A percentile compares a stretch with the other conserved stretches of the same genome.
These are phyloP conservation scores for Lithosia quadra DNA, from an alignment of 2,888 invertebrate species.

Conservation along the genomic window DNA sequence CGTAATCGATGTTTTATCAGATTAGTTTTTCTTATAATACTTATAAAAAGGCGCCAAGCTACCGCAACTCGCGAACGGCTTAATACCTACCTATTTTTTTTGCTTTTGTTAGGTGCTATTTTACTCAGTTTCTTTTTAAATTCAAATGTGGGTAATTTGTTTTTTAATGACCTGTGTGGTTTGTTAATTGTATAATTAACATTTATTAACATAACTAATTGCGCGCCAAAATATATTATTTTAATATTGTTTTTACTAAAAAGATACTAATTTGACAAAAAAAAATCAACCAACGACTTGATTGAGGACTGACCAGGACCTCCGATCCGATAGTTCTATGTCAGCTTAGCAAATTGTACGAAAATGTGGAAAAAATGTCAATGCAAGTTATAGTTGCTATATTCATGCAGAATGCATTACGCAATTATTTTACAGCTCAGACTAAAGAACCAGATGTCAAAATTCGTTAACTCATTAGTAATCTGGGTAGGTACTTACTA, in stretches of 20 bases:
- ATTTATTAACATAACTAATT: slow-evolving; percentile 2
- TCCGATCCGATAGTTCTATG: not conserved
- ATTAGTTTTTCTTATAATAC: not conserved
- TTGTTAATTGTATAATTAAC: slow-evolving; percentile 1
- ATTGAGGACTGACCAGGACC: not conserved
- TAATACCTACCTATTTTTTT: not conserved
- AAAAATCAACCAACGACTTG: not conserved
- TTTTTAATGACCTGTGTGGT: not conserved
- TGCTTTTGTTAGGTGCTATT: not conserved
- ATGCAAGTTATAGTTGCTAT: too few species aligned
- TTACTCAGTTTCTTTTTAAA: not conserved
- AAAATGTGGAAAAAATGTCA: too few species aligned
- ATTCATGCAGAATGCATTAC: too few species aligned
- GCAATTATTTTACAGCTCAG: too few species aligned
- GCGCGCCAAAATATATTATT: slow-evolving; percentile 2
- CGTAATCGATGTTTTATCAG: slow-evolving; percentile 2
- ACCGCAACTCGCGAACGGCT: not conserved
- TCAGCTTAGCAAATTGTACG: not conserved
- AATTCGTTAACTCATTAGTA: too few species aligned
- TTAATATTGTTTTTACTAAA: not conserved
- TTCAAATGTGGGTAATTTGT: not conserved
- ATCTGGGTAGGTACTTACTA: too few species aligned
- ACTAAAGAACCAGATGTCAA: too few species aligned
- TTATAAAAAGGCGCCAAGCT: slow-evolving; percentile 4
- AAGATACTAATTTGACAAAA: not conserved